Percentiles rank a stretch among this genome's conserved stretches.
phyloP scores from a whole-genome alignment of 2,888 invertebrate genomes.

The Drosophila barbarae region DNA sequence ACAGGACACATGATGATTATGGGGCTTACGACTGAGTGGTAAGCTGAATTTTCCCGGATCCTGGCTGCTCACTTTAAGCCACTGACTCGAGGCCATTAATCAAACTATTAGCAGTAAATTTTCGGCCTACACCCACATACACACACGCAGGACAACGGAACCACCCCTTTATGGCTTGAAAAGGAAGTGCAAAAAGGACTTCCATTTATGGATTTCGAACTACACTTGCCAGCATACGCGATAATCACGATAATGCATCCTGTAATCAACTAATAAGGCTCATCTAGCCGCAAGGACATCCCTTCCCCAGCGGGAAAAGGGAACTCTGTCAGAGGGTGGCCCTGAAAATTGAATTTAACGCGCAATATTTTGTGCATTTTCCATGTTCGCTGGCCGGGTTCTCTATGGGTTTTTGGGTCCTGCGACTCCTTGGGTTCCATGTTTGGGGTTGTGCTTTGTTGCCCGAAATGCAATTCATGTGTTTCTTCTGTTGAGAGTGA shows the following conservation, averaged over 20 bases:
- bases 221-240: slow-evolving; percentile 66
- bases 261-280: slow-evolving; percentile 81
- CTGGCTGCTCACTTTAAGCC: slow-evolving; percentile 56
- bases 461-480: slow-evolving; percentile 73
- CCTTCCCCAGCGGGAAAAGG: slow-evolving; percentile 2
- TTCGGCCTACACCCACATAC: slow-evolving; percentile 46
- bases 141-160: slow-evolving; percentile 43
- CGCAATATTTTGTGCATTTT: slow-evolving; percentile 76
- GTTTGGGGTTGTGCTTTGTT: slow-evolving; percentile 44
- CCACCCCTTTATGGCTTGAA: slow-evolving; percentile 61
- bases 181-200: slow-evolving; percentile 34
- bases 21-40: slow-evolving; percentile 38
- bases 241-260: slow-evolving; percentile 81
- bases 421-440: slow-evolving; percentile 21
- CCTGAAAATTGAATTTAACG: slow-evolving; percentile 78
- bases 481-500: slow-evolving; percentile 56
- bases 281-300: slow-evolving; percentile 62
- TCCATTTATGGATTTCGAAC: slow-evolving; percentile 55
- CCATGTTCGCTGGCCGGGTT: slow-evolving; percentile 42
- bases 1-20: slow-evolving; percentile 52
- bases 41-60: neutral
- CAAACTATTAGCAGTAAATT: slow-evolving; percentile 79
- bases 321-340: slow-evolving; percentile 46
- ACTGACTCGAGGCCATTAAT: slow-evolving; percentile 76
- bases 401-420: slow-evolving; percentile 25